These are phyloP conservation scores for Podarcis muralis DNA, from an alignment of 2,113 vertebrate genomes.

Conservation along the genomic window DNA sequence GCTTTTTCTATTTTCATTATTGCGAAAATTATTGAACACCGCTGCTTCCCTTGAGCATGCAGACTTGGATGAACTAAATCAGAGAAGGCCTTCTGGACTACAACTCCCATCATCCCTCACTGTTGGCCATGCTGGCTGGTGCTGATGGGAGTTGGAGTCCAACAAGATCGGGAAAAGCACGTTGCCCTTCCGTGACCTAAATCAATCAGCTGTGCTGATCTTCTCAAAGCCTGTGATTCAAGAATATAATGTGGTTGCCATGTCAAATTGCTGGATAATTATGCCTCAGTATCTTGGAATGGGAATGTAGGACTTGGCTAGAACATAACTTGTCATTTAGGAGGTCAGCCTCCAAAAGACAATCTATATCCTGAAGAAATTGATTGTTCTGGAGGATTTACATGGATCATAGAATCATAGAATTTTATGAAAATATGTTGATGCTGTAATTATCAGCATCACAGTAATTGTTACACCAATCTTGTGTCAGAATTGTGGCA, in stretches of 20 bases:
- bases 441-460: background rate
- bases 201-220: background rate
- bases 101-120: background rate
- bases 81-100: background rate
- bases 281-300: background rate
- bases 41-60: background rate
- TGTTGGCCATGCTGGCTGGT: background rate
- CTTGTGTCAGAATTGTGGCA: background rate
- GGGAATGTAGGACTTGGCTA: background rate
- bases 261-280: no score
- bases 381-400: background rate
- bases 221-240: background rate
- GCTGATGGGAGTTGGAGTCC: background rate
- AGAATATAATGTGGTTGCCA: background rate
- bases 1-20: background rate
- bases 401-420: background rate
- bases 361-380: background rate
- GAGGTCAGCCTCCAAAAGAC: background rate
- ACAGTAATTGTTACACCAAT: background rate
- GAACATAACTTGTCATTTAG: background rate
- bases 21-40: background rate
- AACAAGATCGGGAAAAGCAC: background rate
- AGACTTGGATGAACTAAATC: background rate
- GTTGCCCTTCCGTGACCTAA: background rate
- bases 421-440: background rate